These are phyloP conservation scores for Pollenia labialis DNA, from an alignment of 2,888 invertebrate genomes.

Conservation along the genomic window DNA sequence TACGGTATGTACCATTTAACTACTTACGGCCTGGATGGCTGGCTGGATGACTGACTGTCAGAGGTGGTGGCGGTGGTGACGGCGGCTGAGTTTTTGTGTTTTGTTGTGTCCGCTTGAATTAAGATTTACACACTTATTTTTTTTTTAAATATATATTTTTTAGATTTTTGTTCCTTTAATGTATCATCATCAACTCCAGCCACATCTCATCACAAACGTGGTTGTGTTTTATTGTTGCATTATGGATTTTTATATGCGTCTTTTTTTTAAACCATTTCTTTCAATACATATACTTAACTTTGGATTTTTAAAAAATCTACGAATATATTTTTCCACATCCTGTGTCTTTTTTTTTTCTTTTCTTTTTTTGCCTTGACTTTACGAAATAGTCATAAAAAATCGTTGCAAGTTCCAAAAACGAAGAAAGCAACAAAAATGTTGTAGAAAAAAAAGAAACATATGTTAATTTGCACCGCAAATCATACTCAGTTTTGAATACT, in stretches of 20 bases:
- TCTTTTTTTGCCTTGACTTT: conserved; percentile 18
- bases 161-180: conserved; percentile 20
- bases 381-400: conserved; percentile 39
- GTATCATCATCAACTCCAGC: conserved; percentile 29
- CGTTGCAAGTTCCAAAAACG: conserved; percentile 54
- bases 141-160: conserved; percentile 43
- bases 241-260: conserved; percentile 30
- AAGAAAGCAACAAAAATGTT: conserved; percentile 14
- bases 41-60: neutral
- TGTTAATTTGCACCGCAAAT: conserved; percentile 70
- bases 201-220: conserved; percentile 47
- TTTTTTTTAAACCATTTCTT: conserved; percentile 46
- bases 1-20: conserved; percentile 44
- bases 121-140: conserved; percentile 66
- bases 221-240: conserved; percentile 56
- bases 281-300: conserved; percentile 51
- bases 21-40: conserved; percentile 24
- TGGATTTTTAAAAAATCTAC: conserved; percentile 55
- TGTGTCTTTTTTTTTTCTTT: conserved; percentile 51
- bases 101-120: conserved; percentile 65
- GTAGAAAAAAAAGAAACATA: conserved; percentile 41
- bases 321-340: conserved; percentile 69
- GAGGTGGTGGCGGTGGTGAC: conserved; percentile 27
- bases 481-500: conserved; percentile 65
- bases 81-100: conserved; percentile 36